Evolutionary conservation across 2,113 vertebrate species (phyloP).

Genomic region (Spea multiplicata): DNA sequence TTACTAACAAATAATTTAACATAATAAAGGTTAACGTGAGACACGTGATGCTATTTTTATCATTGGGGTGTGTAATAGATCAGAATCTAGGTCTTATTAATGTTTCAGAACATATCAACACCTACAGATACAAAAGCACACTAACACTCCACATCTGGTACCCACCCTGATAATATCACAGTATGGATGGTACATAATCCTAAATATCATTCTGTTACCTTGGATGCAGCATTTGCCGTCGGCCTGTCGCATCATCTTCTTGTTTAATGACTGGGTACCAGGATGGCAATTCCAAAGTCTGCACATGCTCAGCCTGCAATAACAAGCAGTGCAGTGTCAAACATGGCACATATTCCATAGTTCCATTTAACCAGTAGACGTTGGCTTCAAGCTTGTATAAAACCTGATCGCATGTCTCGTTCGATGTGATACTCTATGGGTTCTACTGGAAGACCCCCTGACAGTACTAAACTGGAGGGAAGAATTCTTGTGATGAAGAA

Average conservation of each 20-base stretch:
- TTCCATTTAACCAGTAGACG: no score
- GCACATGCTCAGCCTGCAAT: slow-evolving; percentile 74
- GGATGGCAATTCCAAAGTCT: slow-evolving; percentile 74
- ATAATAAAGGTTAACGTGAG: slow-evolving; percentile 5
- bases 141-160: no score
- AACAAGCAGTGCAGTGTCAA: slow-evolving; percentile 8
- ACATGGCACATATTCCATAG: background rate
- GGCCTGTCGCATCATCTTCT: slow-evolving; percentile 79
- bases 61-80: slow-evolving; percentile 10
- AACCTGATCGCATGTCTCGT: no score
- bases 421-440: no score
- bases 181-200: no score
- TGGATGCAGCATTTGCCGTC: slow-evolving; percentile 79
- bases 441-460: no score
- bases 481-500: no score
- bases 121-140: no score
- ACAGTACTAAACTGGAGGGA: no score
- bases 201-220: slow-evolving; percentile 68
- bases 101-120: background rate
- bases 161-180: no score
- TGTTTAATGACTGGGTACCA: slow-evolving; percentile 96
- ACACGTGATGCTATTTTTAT: slow-evolving; percentile 28
- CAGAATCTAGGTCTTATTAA: background rate
- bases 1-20: slow-evolving; percentile 1
- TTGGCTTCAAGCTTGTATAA: no score